These are phyloP conservation scores for Caenorhabditis sp. DNA, from an alignment of 2,888 invertebrate species.

Conservation along the genomic window DNA sequence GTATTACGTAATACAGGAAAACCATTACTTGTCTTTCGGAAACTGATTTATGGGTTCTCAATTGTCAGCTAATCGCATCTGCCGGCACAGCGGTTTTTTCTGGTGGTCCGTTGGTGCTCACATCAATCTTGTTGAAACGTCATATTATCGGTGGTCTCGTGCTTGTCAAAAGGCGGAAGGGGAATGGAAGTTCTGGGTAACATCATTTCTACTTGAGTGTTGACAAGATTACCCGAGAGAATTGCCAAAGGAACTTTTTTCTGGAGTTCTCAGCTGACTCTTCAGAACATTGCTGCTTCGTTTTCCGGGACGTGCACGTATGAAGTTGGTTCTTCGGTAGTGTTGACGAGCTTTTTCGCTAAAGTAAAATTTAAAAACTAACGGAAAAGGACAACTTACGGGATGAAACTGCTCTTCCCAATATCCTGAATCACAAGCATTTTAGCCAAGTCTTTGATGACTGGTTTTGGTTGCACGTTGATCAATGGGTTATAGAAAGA, in stretches of 20 bases:
- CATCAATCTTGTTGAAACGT: constrained; percentile 5
- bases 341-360: not conserved
- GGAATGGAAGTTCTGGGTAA: not conserved
- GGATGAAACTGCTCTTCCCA: not conserved
- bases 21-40: not conserved
- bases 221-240: constrained; percentile 1
- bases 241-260: not conserved
- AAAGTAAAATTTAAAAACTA: not conserved
- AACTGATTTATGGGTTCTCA: not conserved
- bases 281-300: not conserved
- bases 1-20: constrained; percentile 5
- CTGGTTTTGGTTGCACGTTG: no score
- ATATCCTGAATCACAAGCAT: not conserved
- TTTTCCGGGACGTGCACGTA: not conserved
- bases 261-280: not conserved
- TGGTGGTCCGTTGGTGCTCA: not conserved
- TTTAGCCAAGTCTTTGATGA: not conserved
- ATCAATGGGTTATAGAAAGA: no score
- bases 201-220: constrained; percentile 1
- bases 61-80: not conserved
- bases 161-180: not conserved
- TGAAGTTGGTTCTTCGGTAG: not conserved
- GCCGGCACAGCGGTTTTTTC: not conserved
- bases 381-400: not conserved
- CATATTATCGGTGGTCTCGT: not conserved